Evolutionary conservation across 2,797 vertebrate species (phyloP).

Genomic region (Artibeus jamaicensis): DNA sequence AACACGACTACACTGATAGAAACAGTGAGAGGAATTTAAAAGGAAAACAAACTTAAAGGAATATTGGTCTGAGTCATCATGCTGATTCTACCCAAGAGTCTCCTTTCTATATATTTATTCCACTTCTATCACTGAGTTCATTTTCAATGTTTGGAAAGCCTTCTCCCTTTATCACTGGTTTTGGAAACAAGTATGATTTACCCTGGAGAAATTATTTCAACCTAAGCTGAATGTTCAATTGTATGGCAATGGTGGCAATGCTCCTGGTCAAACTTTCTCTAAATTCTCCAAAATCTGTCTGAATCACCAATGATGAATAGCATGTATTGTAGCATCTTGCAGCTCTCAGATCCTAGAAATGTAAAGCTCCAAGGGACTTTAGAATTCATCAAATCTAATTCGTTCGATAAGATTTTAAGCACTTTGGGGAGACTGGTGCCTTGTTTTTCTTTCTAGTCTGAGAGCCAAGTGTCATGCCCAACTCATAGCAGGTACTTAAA

Average conservation of each 20-base stretch:
- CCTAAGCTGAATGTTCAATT: background rate
- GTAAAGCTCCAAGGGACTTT: background rate
- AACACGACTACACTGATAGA: conserved; percentile 52
- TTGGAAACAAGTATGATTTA: background rate
- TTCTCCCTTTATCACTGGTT: background rate
- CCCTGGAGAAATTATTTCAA: background rate
- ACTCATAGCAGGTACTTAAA: background rate
- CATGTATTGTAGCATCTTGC: background rate
- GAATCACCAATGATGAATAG: background rate
- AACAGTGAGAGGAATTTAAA: conserved; percentile 35
- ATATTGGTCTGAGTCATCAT: background rate
- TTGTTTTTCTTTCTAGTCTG: background rate
- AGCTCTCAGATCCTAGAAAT: background rate
- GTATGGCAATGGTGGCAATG: background rate
- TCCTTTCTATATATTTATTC: background rate
- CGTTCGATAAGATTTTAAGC: background rate
- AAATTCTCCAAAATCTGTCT: background rate
- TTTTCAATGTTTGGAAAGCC: background rate
- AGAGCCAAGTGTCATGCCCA: background rate
- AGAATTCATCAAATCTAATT: background rate
- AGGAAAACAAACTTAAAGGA: conserved; percentile 35
- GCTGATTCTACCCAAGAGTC: background rate
- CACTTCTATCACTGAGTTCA: background rate
- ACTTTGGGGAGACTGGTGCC: background rate
- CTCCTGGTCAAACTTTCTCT: background rate